Percentiles rank a stretch among this genome's conserved stretches.
Conservation (phyloP, 2,888 invertebrate genomes). For the Caenorhabditis plicata region DNA sequence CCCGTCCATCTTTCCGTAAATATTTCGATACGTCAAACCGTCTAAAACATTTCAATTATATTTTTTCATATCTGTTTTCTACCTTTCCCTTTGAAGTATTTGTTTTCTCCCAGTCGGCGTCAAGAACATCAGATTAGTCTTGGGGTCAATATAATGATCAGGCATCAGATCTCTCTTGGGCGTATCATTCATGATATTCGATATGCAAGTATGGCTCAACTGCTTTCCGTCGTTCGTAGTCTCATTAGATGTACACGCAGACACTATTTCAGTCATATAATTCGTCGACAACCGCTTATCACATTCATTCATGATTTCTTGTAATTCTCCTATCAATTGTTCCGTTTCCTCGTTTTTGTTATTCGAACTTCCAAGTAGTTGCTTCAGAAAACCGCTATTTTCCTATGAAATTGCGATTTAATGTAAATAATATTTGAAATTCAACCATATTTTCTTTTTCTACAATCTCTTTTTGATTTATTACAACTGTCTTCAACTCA, state of each 20-base stretch:
- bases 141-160: slow-evolving; percentile 33
- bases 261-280: slow-evolving; percentile 10
- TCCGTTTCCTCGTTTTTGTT: neutral
- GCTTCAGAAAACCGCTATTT: slow-evolving; percentile 4
- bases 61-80: neutral
- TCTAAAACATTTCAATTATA: slow-evolving; percentile 1
- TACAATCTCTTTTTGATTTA: neutral
- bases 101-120: slow-evolving; percentile 35
- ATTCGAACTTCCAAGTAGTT: neutral
- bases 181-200: slow-evolving; percentile 24
- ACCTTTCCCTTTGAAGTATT: slow-evolving; percentile 32
- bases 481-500: slow-evolving; percentile 19
- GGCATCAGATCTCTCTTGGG: slow-evolving; percentile 34
- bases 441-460: slow-evolving; percentile 12
- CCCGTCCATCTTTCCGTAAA: slow-evolving; percentile 10
- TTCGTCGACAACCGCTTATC: slow-evolving; percentile 30
- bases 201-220: neutral
- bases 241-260: neutral
- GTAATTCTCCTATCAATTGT: slow-evolving; percentile 10
- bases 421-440: too few species aligned
- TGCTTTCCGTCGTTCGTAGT: neutral
- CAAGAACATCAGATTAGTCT: slow-evolving; percentile 31
- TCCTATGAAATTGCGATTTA: neutral
- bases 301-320: slow-evolving; percentile 25
- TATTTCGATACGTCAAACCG: slow-evolving; percentile 22